A percentile compares a stretch with the other conserved stretches of the same genome.
Evolutionary conservation across 2,113 vertebrate genomes (phyloP).

Genomic region (Thamnophis sirtalis): DNA sequence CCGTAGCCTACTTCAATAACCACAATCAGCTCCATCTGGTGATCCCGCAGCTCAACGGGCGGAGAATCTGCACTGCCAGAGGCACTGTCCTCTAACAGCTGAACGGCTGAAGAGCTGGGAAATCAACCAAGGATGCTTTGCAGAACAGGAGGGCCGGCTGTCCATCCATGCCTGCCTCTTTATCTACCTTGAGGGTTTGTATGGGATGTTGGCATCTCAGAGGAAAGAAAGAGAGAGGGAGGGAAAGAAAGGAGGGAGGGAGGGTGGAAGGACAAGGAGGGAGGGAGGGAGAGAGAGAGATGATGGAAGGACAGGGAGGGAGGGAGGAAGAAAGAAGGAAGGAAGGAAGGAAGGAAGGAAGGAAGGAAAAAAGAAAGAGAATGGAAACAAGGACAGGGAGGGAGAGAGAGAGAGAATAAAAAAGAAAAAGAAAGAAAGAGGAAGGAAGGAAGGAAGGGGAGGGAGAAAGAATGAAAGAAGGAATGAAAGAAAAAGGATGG

Average conservation of each 20-base stretch:
- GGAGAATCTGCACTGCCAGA: slow-evolving; percentile 61
- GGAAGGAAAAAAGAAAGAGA: rapidly evolving
- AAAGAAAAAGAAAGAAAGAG: too few species aligned
- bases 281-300: too few species aligned
- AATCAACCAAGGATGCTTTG: slow-evolving; percentile 53
- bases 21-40: slow-evolving; percentile 65
- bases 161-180: neutral
- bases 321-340: neutral
- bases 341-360: rapidly evolving
- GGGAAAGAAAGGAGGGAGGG: too few species aligned
- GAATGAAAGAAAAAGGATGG: too few species aligned
- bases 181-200: rapidly evolving
- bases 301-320: too few species aligned
- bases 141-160: slow-evolving; percentile 6
- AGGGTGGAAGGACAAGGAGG: too few species aligned
- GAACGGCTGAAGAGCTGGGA: slow-evolving; percentile 62
- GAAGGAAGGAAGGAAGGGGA: too few species aligned
- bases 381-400: too few species aligned
- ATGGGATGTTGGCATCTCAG: neutral
- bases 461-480: too few species aligned
- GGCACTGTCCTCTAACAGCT: slow-evolving; percentile 54
- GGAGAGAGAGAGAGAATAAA: too few species aligned
- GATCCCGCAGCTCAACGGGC: slow-evolving; percentile 55
- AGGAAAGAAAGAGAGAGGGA: too few species aligned
- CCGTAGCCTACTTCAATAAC: slow-evolving; percentile 56